Base-by-base conservation (phyloP, 2,888 invertebrate species). In the Oxyteleia sp. region DNA sequence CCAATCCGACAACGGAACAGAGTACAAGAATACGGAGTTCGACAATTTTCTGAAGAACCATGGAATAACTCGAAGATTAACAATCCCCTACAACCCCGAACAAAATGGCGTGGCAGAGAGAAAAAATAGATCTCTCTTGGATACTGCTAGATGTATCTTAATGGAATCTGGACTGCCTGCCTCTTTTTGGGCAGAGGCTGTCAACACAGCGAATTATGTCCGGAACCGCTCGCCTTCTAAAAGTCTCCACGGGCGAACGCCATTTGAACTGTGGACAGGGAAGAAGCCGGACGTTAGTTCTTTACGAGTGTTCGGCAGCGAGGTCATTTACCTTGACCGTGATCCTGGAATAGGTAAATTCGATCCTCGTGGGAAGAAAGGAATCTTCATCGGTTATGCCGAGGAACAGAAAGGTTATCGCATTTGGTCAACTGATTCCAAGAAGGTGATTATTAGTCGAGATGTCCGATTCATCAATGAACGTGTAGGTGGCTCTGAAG, bases 131-230 rank as follows among this genome's bases (percentile, higher is more conserved):
- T 76, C 82, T 5, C 51, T 85, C 3, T 7, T 84, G 7, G 85
- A 91, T 15, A 72, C 76, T 41, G 85, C 84, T 11, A 61, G 86
- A 43, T 85, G 86, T 51, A 11, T 84, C 4, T n/a, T 82, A 4
- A 45, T 76, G n/a, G 47, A 82, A 32, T 51, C 66, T n/a, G 71
- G 68, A 11, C 16, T 84, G n/a, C 13, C 49, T n/a, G 32, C 38
- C n/a, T 49, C 43, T 4, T 84, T 84, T 61, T n/a, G n/a, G n/a
- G n/a, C n/a, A n/a, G n/a, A n/a, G n/a, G n/a, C n/a, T n/a, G n/a
- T n/a, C n/a, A n/a, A 51, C 4, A 79, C 83, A 2, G 78, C 82
- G 4, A 84, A 82, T 51, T 78, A 84, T 45, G 11, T 86, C 4
- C 35, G 82, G 10, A 85, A 86, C 51, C 63, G 84, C 8, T 81